Conservation (phyloP, 1,140 invertebrate genomes). For the Brachionus calyciflorus region DNA sequence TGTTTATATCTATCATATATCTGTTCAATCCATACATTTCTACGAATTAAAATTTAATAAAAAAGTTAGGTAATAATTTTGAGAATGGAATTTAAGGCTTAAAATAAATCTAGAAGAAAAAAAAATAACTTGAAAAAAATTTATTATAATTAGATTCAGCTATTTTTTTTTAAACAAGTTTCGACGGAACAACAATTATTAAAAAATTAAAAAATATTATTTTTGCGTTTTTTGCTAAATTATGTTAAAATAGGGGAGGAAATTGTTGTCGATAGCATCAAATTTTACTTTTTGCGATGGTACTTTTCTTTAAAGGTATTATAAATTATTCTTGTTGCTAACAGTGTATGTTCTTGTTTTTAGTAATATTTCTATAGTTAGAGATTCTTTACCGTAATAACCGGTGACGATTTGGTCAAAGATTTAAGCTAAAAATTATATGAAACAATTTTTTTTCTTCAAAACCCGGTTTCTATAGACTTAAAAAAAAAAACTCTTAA, state of each 20-base stretch:
- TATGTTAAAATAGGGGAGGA: not conserved
- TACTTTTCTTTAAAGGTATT: too few species aligned
- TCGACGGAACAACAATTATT: slow-evolving; percentile 19
- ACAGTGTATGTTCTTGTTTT: too few species aligned
- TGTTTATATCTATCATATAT: slow-evolving; percentile 81
- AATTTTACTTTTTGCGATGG: too few species aligned
- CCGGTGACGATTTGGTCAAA: too few species aligned
- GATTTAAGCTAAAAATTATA: too few species aligned
- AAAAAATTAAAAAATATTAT: not conserved
- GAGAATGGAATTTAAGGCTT: slow-evolving; percentile 18
- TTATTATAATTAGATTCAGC: slow-evolving; percentile 46
- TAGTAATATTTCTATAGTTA: too few species aligned
- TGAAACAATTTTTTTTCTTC: too few species aligned
- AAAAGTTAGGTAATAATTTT: not conserved
- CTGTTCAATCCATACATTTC: slow-evolving; percentile 10
- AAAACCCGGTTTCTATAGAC: too few species aligned
- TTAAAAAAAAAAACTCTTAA: too few species aligned
- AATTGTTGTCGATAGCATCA: slow-evolving; percentile 13
- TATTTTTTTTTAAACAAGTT: slow-evolving; percentile 7
- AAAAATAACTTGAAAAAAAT: slow-evolving; percentile 34
- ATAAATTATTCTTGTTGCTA: too few species aligned
- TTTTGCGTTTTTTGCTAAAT: slow-evolving; percentile 1
- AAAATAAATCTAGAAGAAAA: not conserved
- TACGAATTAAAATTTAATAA: slow-evolving; percentile 2
- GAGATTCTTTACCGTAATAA: too few species aligned